Conservation (phyloP, 1,140 invertebrate species). For the Cotesia chilonis region DNA sequence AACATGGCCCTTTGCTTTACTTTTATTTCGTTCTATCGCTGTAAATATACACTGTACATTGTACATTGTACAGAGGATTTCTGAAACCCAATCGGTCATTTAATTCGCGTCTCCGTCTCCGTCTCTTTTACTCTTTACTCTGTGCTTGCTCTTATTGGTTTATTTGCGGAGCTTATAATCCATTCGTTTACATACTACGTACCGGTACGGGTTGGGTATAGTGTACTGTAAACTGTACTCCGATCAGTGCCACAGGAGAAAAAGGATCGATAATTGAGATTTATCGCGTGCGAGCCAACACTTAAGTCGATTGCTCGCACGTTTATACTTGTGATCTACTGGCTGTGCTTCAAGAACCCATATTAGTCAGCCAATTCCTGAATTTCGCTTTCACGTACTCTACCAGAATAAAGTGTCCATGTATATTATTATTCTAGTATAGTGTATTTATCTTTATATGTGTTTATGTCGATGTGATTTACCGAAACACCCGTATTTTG, state of each 20-base stretch:
- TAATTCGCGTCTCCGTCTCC: background rate
- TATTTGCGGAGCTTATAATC: background rate
- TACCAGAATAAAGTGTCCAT: conserved; percentile 1
- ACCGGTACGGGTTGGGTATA: background rate
- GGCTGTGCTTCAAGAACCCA: conserved; percentile 9
- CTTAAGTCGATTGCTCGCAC: conserved; percentile 29
- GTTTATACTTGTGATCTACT: conserved; percentile 9
- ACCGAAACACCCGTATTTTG: background rate
- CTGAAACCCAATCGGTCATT: background rate
- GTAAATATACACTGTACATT: no score
- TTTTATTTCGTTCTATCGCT: no score
- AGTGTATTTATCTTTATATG: no score
- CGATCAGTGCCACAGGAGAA: conserved; percentile 18
- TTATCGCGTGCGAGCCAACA: conserved; percentile 40
- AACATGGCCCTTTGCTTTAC: no score
- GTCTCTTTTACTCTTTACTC: background rate
- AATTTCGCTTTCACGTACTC: conserved; percentile 24
- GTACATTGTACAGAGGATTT: background rate
- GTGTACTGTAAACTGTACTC: no score
- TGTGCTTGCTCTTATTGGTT: background rate
- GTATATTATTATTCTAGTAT: no score
- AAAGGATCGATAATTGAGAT: conserved; percentile 43
- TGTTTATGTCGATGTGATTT: background rate
- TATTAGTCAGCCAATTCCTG: conserved; percentile 31
- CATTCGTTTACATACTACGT: background rate